Evolutionary conservation across 92 coral and sea anemone species (phyloP), one percentile per base, ranked within the genome.

Genomic region (Montipora capitata): DNA sequence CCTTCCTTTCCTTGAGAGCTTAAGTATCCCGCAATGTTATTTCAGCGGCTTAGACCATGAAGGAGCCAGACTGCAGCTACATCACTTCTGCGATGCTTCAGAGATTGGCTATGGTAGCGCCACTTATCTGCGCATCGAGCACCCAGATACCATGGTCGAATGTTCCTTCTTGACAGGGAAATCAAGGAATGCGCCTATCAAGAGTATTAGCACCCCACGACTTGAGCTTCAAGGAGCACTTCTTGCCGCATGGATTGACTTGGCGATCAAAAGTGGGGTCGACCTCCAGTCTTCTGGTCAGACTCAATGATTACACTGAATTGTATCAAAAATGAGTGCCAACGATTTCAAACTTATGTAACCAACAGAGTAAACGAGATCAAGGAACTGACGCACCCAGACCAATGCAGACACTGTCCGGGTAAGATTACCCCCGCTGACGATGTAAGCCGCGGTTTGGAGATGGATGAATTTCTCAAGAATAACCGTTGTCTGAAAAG

Each of bases 181-280:
- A 71, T 90, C 91, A 35, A 74, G 96, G 41, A 87, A 80, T 27
- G 96, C 96, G 2, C 93, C 98, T 2, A 56, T 94, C 2, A 82
- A 79, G 77, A 79, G 70, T 16, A 74, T 83, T 14, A 94, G 84
- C 38, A 85, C 92, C 15, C 97, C 95, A 54, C 56, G 92, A 75
- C 92, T 89, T 57, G 95, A 94, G 76, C 87, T 94, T 5, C 95
- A 94, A 68, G 90, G 87, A 40, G 97, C 97, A 6, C 68, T 94
- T 43, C 79, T 92, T 7, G 93, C 90, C 27, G 87, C 79, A 62
- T 79, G 93, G 7, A 83, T 92, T 48, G 87, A 58, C 74, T 42
- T 48, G 35, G 35, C 35, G 35, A 27, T 27, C 35, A 82, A 85
- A 75, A 69, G 45, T 3, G 93, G 92, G 51, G 40, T 92, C 7